A percentile compares a stretch with the other conserved stretches of the same genome.
phyloP scores from a whole-genome alignment of 2,113 vertebrate species.

The Hymenochirus boettgeri region DNA sequence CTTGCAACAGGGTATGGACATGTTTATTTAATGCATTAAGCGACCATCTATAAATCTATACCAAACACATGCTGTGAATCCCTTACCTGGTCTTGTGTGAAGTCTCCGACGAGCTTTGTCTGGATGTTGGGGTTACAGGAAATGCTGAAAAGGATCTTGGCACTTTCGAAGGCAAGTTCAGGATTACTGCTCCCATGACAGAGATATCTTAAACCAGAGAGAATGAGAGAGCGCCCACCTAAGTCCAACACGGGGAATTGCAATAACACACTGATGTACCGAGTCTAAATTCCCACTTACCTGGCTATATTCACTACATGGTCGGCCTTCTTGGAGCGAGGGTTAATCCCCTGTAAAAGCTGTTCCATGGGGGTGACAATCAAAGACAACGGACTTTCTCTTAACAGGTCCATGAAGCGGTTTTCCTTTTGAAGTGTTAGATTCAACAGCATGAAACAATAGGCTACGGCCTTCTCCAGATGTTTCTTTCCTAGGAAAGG shows the following conservation, averaged over 20 bases:
- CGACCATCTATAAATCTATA: no score
- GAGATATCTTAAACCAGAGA: conserved; percentile 71
- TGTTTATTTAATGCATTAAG: no score
- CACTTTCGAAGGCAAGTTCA: conserved; percentile 88
- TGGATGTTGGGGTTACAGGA: conserved; percentile 92
- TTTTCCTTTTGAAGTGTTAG: conserved; percentile 89
- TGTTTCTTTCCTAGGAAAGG: conserved; percentile 80
- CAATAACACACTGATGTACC: no score
- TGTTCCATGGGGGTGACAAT: conserved; percentile 90
- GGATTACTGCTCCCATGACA: conserved; percentile 88
- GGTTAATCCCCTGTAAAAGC: conserved; percentile 90
- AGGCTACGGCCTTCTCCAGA: conserved; percentile 85
- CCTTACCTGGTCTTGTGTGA: conserved; percentile 90
- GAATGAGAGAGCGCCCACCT: no score
- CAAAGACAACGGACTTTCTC: conserved; percentile 88
- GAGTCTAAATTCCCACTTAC: conserved; percentile 51
- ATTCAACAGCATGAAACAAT: conserved; percentile 86
- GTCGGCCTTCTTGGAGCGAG: conserved; percentile 86
- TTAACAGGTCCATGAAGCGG: conserved; percentile 87
- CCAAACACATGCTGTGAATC: not conserved
- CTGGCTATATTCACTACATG: conserved; percentile 92
- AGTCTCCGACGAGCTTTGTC: conserved; percentile 88
- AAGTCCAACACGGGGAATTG: no score
- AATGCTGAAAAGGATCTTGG: conserved; percentile 90
- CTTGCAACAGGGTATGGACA: no score